phyloP scores from a whole-genome alignment of 2,888 invertebrate genomes.

The Epinotia bilunana region DNA sequence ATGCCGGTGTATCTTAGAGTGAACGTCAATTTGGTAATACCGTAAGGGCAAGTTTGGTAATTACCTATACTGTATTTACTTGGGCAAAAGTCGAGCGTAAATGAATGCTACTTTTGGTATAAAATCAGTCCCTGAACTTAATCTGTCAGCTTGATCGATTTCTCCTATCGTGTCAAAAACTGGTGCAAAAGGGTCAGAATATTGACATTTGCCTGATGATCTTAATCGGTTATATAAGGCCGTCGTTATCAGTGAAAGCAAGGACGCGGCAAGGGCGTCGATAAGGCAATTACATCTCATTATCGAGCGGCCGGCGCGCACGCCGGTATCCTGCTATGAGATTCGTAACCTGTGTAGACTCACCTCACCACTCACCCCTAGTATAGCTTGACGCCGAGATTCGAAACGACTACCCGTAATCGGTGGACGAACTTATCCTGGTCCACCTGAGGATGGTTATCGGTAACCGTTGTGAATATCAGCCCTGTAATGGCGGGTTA shows the following conservation, averaged over 20 bases:
- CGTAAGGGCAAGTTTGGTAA: constrained; percentile 8
- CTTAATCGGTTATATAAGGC: constrained; percentile 60
- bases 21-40: background rate
- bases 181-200: constrained; percentile 49
- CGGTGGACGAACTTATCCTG: background rate
- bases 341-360: background rate
- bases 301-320: constrained; percentile 64
- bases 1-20: background rate
- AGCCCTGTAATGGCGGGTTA: constrained; percentile 56
- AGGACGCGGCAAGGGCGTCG: constrained; percentile 78
- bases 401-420: background rate
- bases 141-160: constrained; percentile 40
- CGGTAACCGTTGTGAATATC: background rate
- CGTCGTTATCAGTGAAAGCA: constrained; percentile 82
- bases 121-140: constrained; percentile 39
- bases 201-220: constrained; percentile 60
- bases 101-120: background rate
- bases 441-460: background rate
- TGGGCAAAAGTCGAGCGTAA: constrained; percentile 8
- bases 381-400: background rate
- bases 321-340: constrained; percentile 52
- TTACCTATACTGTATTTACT: background rate
- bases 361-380: constrained; percentile 1
- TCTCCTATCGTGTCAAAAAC: constrained; percentile 37
- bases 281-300: constrained; percentile 75